Base-by-base conservation (phyloP, 2,113 vertebrate species). In the Merops nubicus region DNA sequence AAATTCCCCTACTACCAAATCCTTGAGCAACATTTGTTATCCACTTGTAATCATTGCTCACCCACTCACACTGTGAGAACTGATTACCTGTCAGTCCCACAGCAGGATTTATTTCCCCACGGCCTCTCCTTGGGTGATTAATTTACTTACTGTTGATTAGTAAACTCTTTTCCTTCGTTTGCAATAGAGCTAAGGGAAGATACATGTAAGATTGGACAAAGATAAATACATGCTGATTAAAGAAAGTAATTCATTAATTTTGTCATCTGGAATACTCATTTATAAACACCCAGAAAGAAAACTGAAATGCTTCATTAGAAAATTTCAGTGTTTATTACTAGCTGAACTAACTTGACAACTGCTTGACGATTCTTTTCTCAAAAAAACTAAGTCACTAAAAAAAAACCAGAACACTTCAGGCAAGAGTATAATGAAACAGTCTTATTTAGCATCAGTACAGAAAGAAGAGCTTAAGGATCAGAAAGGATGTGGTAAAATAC, bases 81-180 rank as follows among this genome's bases (percentile, higher is more conserved):
- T 78, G 93, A 96, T 94, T 94, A 96, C 73, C 93, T 96, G 95
- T 85, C 79, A 96, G 54, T 43, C 62, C 80, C 94, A 56, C 56
- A 94, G 93, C 42, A 91, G 73, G 83, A 96, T 94, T 93, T 95
- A 87, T 85, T 89, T 78, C 76, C 68, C 81, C 54, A 60, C 8
- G 0, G 76, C 60, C 79, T 92, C 88, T 93, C 79, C 69, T 75
- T 33, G 31, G 60, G 57, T 62, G 79, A 93, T 81, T 90, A 86
- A 95, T 90, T 96, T 54, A 85, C 68, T 89, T 68, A 81, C 73
- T 84, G 43, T 50, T 91, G 76, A 84, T 85, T 81, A 92, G 64
- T 88, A 89, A 92, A 93, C 85, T 57, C 43, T 56, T 89, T 94
- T 85, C 80, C 73, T 95, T 91, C 91, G 53, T 81, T 88, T 87